Conservation (phyloP, 2,888 invertebrate species). For the Napeogenes inachia region DNA sequence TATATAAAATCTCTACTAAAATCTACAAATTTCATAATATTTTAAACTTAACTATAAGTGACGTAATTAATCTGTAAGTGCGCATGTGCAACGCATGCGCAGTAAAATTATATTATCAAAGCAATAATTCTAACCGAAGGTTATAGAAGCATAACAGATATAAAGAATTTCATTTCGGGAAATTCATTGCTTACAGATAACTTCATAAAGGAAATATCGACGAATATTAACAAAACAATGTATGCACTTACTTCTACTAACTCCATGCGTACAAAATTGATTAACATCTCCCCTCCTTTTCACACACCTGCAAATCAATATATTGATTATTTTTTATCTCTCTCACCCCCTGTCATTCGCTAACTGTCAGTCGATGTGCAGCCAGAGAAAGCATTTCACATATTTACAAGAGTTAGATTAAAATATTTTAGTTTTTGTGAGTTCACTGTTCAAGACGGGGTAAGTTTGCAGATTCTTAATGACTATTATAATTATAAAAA, state of each 20-base stretch:
- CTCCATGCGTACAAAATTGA: conserved; percentile 6
- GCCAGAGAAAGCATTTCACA: conserved; percentile 5
- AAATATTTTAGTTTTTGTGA: conserved; percentile 19
- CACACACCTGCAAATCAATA: conserved; percentile 17
- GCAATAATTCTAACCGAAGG: not conserved
- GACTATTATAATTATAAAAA: too few species aligned
- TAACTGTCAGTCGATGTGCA: conserved; percentile 14
- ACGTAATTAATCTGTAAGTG: not conserved
- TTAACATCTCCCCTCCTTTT: conserved; percentile 20
- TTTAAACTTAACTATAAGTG: too few species aligned
- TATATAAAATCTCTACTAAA: too few species aligned
- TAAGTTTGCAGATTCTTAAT: not conserved
- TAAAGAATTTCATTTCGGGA: too few species aligned
- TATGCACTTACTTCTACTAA: too few species aligned
- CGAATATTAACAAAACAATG: too few species aligned
- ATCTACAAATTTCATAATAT: too few species aligned
- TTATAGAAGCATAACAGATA: not conserved
- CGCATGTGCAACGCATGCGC: conserved; percentile 17
- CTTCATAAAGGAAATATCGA: too few species aligned
- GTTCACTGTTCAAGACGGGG: not conserved
- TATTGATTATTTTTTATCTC: conserved; percentile 31
- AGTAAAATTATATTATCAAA: not conserved
- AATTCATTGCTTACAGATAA: too few species aligned
- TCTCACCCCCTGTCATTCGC: conserved; percentile 23
- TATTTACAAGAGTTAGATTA: conserved; percentile 8